phyloP scores from a whole-genome alignment of 1,140 invertebrate species.

The Orchestia grillus region DNA sequence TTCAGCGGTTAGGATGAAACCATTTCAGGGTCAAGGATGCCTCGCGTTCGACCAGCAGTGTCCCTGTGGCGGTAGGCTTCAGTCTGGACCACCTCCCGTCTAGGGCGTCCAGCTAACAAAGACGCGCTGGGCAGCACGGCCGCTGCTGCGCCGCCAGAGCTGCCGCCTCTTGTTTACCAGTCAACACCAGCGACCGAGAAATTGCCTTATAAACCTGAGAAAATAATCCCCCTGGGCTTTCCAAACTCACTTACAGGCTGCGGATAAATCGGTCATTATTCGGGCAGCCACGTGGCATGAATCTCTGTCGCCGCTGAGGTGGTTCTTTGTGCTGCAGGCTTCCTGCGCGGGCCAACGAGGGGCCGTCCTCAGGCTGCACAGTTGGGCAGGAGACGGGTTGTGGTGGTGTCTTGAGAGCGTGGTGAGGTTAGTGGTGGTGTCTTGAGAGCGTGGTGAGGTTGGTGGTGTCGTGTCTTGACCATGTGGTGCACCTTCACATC shows the following conservation, averaged over 20 bases:
- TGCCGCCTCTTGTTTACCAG: neutral
- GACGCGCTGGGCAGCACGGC: too few species aligned
- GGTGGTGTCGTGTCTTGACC: too few species aligned
- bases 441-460: neutral
- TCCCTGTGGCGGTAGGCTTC: too few species aligned
- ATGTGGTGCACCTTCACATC: too few species aligned
- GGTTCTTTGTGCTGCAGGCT: neutral
- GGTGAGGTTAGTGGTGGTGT: neutral
- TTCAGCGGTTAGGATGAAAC: too few species aligned
- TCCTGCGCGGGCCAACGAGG: neutral
- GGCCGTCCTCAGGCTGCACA: neutral
- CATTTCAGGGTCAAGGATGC: too few species aligned
- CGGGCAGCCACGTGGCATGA: neutral
- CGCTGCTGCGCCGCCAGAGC: too few species aligned
- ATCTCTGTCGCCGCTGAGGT: neutral
- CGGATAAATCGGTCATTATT: neutral
- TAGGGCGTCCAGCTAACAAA: too few species aligned
- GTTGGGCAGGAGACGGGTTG: neutral
- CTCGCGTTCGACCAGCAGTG: too few species aligned
- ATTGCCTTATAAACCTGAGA: slow-evolving; percentile 8
- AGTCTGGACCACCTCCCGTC: too few species aligned
- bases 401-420: neutral
- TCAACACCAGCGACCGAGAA: neutral
- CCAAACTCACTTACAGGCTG: neutral
- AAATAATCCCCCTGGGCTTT: neutral